Evolutionary conservation across 2,797 vertebrate genomes (phyloP).

Genomic region (Thunnus albacares): DNA sequence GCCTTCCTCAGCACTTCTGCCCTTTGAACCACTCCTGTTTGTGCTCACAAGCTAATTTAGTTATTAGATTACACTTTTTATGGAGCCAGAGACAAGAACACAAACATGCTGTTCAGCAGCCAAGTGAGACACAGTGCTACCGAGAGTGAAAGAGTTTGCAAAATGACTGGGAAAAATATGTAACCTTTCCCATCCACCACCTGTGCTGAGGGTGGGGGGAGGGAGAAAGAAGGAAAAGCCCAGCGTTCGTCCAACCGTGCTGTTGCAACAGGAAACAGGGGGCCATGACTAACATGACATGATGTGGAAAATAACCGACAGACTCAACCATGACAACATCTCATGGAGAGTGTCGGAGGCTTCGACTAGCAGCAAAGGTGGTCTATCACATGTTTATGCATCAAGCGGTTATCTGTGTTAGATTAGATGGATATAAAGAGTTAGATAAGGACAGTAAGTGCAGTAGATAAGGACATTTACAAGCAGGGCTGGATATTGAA

Average conservation of each 20-base stretch:
- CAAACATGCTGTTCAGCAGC: constrained; percentile 35
- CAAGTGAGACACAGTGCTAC: constrained; percentile 22
- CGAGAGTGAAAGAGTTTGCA: constrained; percentile 52
- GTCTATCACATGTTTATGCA: not conserved
- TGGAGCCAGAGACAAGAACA: not conserved
- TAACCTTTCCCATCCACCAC: constrained; percentile 56
- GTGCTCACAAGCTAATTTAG: constrained; percentile 32
- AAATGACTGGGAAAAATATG: constrained; percentile 56
- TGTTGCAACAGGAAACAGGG: constrained; percentile 71
- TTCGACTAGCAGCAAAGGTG: not conserved
- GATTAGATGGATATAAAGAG: not conserved
- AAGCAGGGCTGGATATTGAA: not conserved
- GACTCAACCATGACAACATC: constrained; percentile 37
- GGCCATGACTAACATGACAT: constrained; percentile 69
- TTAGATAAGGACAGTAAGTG: no score
- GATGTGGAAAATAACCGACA: constrained; percentile 69
- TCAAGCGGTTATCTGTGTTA: not conserved
- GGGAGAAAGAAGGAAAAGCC: constrained; percentile 20
- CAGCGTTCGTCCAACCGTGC: not conserved
- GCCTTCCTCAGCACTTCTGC: constrained; percentile 13
- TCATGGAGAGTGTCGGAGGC: constrained; percentile 19
- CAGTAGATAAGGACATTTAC: not conserved
- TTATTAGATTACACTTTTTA: constrained; percentile 37
- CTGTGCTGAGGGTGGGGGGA: constrained; percentile 11
- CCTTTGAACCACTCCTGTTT: constrained; percentile 37